Percentiles rank a stretch among this genome's conserved stretches.
These are phyloP conservation scores for Fistularia commersonii DNA, from an alignment of 2,797 vertebrate genomes.

Conservation along the genomic window DNA sequence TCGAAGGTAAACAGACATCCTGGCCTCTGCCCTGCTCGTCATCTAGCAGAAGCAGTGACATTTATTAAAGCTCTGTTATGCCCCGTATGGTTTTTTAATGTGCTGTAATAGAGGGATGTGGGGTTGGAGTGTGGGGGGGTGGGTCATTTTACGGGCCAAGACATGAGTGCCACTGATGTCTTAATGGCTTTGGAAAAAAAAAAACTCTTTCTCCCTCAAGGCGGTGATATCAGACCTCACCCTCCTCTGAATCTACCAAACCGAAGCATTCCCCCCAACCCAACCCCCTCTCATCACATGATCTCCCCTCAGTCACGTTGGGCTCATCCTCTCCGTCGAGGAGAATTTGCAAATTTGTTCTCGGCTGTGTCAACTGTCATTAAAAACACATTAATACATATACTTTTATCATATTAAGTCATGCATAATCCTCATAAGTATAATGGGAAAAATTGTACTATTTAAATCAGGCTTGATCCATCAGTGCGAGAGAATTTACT, in stretches of 20 bases:
- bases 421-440: too few relatives aligned
- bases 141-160: too few relatives aligned
- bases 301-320: conserved; percentile 20
- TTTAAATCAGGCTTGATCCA: too few relatives aligned
- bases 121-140: background rate
- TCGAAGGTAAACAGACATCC: conserved; percentile 39
- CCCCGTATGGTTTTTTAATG: conserved; percentile 52
- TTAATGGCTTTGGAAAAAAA: background rate
- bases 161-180: too few relatives aligned
- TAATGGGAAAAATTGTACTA: too few relatives aligned
- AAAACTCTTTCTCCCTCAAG: background rate
- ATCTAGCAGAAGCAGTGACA: conserved; percentile 5
- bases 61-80: conserved; percentile 53
- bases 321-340: conserved; percentile 17
- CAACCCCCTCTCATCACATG: too few relatives aligned
- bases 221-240: background rate
- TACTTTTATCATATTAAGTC: too few relatives aligned
- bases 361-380: background rate
- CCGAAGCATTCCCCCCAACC: background rate
- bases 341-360: conserved; percentile 10
- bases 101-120: conserved; percentile 34
- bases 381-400: too few relatives aligned
- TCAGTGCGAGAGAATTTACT: too few relatives aligned
- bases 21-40: conserved; percentile 8
- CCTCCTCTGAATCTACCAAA: background rate